Evolutionary conservation across 1,140 invertebrate species (phyloP), one percentile per base, ranked within the genome.

Genomic region (Hypsibius dujardini): DNA sequence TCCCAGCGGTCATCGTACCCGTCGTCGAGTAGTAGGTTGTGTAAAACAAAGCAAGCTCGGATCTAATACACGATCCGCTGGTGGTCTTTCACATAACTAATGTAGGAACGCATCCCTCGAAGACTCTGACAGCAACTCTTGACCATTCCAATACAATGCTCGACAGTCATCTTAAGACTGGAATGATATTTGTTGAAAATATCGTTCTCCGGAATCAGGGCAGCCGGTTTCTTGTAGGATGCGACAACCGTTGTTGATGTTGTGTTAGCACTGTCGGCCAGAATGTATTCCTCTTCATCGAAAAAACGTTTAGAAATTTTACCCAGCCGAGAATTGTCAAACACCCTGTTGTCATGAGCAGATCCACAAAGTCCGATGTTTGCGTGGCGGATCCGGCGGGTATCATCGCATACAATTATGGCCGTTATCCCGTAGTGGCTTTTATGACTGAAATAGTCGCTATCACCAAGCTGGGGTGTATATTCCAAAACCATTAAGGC

Each of bases 21-120:
- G 28, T 28, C 28, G 28, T 28, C 28, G 28, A 28, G 28, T 28
- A 56, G 50, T 56, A 56, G 50, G n/a, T 56, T 56, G 50, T 56
- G 50, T n/a, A 56, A n/a, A 56, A 56, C n/a, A n/a, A 7, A 56
- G 50, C 50, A 56, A 56, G 50, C 50, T n/a, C 50, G 50, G 50
- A 56, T 56, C 50, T 56, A 56, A n/a, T 56, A 56, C 7, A 56
- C 50, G 50, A 56, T 56, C 50, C n/a, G 7, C 50, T n/a, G 50
- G n/a, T 56, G 50, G 50, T 56, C 50, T 7, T 56, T 28, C 28
- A 28, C 28, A 28, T 28, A 28, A 28, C 28, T 28, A 28, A 28
- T 28, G 28, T 28, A 28, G 28, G 28, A 28, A 28, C 28, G 28
- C 28, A 28, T 28, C 28, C 28, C 28, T 28, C 28, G 28, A 28